Conservation (phyloP, 2,797 vertebrate genomes). For the Artibeus jamaicensis region DNA sequence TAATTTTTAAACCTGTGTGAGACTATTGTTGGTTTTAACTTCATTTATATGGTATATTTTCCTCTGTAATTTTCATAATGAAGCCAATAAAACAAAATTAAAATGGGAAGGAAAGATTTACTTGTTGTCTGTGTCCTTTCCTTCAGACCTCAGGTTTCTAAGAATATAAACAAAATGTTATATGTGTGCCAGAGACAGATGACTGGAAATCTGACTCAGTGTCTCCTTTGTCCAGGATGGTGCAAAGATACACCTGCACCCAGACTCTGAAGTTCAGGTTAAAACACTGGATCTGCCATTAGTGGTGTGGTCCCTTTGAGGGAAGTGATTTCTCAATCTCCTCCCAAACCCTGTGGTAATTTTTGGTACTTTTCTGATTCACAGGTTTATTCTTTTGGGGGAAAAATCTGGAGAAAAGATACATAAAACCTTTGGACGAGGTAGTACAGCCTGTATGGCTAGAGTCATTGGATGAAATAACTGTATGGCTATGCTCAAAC, state of each 20-base stretch:
- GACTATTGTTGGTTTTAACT: neutral
- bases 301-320: neutral
- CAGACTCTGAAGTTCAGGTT: neutral
- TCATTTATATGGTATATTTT: neutral
- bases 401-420: neutral
- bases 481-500: too few relatives aligned
- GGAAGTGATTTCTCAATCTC: neutral
- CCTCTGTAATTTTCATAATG: neutral
- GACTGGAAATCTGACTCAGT: neutral
- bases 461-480: too few relatives aligned
- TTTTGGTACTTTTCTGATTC: neutral
- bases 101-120: neutral
- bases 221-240: neutral
- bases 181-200: neutral
- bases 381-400: neutral
- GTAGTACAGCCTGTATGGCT: neutral
- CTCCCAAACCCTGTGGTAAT: neutral
- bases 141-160: neutral
- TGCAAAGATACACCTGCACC: neutral
- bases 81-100: neutral
- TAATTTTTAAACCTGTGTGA: neutral
- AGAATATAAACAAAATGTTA: neutral
- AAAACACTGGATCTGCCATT: neutral
- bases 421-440: neutral
- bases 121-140: neutral